Evolutionary conservation across 2,888 invertebrate genomes (phyloP).

Genomic region (Leptinotarsa juncta): DNA sequence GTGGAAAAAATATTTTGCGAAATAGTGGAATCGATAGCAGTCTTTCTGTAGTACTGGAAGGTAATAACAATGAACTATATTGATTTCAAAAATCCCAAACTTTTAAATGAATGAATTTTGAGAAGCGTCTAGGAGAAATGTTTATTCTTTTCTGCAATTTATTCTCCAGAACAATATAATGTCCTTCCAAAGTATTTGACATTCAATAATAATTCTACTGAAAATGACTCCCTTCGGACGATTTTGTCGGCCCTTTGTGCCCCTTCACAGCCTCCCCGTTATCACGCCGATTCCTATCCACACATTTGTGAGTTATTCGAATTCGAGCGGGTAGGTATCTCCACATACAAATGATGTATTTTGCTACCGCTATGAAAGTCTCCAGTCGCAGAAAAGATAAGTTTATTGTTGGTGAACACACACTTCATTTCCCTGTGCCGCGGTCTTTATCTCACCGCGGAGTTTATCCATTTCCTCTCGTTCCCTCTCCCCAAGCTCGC

Average conservation of each 20-base stretch:
- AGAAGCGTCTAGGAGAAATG: too few species aligned
- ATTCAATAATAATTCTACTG: not conserved
- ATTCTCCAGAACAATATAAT: too few species aligned
- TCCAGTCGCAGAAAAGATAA: constrained; percentile 65
- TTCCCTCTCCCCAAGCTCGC: constrained; percentile 53
- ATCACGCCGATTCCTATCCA: constrained; percentile 10
- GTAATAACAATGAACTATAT: too few species aligned
- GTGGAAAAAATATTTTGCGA: too few species aligned
- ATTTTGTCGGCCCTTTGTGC: constrained; percentile 1
- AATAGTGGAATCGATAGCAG: too few species aligned
- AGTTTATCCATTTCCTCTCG: constrained; percentile 64
- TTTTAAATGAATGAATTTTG: too few species aligned
- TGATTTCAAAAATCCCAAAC: too few species aligned
- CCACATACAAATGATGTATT: constrained; percentile 66
- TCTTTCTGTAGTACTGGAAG: too few species aligned
- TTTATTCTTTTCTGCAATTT: too few species aligned
- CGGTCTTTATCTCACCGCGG: constrained; percentile 64
- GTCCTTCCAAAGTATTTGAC: not conserved
- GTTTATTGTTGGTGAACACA: constrained; percentile 65
- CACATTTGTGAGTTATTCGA: constrained; percentile 54
- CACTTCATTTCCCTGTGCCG: constrained; percentile 64
- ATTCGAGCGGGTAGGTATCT: constrained; percentile 63
- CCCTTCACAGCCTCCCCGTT: constrained; percentile 1
- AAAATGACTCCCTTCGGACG: not conserved
- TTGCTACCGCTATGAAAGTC: constrained; percentile 61